Conservation (phyloP, 2,888 invertebrate species). For the Coremacera marginata region DNA sequence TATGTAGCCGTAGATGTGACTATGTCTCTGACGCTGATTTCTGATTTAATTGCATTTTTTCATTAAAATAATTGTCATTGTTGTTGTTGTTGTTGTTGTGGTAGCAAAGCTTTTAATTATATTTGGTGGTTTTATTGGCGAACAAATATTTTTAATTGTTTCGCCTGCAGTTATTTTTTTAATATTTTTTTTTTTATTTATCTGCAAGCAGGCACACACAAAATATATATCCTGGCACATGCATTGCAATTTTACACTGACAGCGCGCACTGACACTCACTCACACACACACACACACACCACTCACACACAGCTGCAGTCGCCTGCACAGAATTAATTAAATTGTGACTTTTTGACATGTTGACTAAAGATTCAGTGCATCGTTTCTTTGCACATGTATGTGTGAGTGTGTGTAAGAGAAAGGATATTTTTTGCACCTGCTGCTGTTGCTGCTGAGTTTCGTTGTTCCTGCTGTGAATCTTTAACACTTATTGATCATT, state of each 20-base stretch:
- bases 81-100: conserved; percentile 2
- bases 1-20: too few species aligned
- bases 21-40: not conserved
- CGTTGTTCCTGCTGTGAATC: too few species aligned
- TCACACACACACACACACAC: not conserved
- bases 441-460: too few species aligned
- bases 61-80: conserved; percentile 18
- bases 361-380: conserved; percentile 10
- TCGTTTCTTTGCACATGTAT: not conserved
- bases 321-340: conserved; percentile 23
- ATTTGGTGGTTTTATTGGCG: conserved; percentile 19
- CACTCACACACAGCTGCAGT: not conserved
- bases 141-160: conserved; percentile 20
- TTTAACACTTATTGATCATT: too few species aligned
- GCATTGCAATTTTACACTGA: not conserved
- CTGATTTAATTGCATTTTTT: conserved; percentile 61
- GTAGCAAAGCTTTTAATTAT: conserved; percentile 16
- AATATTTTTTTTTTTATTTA: not conserved
- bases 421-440: too few species aligned
- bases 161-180: not conserved
- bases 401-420: too few species aligned
- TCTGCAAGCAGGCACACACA: not conserved
- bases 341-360: conserved; percentile 23
- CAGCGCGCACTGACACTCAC: not conserved
- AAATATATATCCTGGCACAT: not conserved